Evolutionary conservation across 2,888 invertebrate species (phyloP), one percentile per base, ranked within the genome.

Genomic region (Chrysolina americana): DNA sequence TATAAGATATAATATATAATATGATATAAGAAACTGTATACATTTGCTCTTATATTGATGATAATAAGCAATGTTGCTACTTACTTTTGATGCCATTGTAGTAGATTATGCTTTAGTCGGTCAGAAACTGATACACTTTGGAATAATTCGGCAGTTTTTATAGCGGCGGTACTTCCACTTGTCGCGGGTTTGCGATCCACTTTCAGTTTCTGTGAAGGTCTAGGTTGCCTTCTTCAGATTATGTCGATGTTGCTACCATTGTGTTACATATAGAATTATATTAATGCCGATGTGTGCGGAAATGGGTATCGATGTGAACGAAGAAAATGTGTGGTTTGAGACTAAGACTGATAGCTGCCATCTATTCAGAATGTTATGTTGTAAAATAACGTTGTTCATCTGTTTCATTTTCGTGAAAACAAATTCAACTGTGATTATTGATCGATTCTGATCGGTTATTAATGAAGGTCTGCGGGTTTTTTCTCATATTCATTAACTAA

Each of bases 171-270:
- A 41, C 48, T 75, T 75, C 77, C 79, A 78, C 70, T 75, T 76
- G 76, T 71, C 77, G 79, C 13, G 64, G 9, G 15, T 44, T 41
- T 19, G 62, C 83, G 85, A 83, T 86, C 85, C 84, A 86, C 87
- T 87, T 87, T 87, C 86, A 79, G 81, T 83, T 80, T 81, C 79
- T 73, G 72, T 79, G 85, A 86, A 86, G 86, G 86, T 86, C 86
- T 86, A 82, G 85, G 86, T 85, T 86, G 84, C 81, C 41, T n/a
- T 62, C 69, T 72, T 44, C 65, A 36, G 68, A 17, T 21, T 41
- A 44, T 9, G 41, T 63, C 13, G 15, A 21, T 65, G n/a, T 41
- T n/a, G 19, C 64, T 28, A 28, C 28, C 3, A 36, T 36, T 36
- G 15, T 65, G 15, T 23, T 41, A 36, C 19, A 36, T 8, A 13